phyloP scores from a whole-genome alignment of 2,113 vertebrate species.

The Heterotis niloticus region DNA sequence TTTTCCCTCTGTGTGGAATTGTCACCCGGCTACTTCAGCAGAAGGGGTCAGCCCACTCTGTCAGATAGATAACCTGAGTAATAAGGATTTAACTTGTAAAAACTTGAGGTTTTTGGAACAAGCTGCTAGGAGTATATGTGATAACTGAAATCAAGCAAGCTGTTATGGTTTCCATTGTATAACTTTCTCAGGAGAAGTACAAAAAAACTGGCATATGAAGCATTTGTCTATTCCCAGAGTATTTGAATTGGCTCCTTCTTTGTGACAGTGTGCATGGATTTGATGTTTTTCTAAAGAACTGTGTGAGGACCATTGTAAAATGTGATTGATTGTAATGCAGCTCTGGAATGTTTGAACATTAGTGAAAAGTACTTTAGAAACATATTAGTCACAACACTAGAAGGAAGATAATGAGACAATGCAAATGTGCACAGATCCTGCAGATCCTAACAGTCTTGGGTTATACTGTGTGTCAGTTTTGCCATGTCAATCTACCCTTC shows the following conservation, averaged over 20 bases:
- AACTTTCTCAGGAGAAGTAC: constrained; percentile 21
- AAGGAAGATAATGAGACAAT: too few relatives aligned
- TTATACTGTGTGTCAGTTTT: too few relatives aligned
- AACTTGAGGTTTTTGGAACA: constrained; percentile 7
- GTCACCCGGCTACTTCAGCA: constrained; percentile 13
- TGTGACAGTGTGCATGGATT: neutral
- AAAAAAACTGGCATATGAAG: constrained; percentile 14
- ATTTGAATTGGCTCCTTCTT: constrained; percentile 21
- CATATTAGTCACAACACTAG: too few relatives aligned
- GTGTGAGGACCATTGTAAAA: neutral
- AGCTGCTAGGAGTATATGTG: constrained; percentile 24
- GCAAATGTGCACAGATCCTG: too few relatives aligned
- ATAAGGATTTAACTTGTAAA: constrained; percentile 16
- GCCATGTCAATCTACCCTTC: too few relatives aligned
- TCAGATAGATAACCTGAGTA: constrained; percentile 8
- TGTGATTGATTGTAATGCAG: neutral
- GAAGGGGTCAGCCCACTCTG: neutral
- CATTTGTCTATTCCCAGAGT: constrained; percentile 16
- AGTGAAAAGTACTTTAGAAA: constrained; percentile 9
- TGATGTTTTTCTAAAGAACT: neutral
- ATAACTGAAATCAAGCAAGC: constrained; percentile 36
- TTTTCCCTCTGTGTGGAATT: neutral
- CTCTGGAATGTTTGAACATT: neutral
- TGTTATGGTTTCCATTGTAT: constrained; percentile 35
- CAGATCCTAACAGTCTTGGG: too few relatives aligned